phyloP scores from a whole-genome alignment of 2,113 vertebrate species.

The Lethenteron reissneri region DNA sequence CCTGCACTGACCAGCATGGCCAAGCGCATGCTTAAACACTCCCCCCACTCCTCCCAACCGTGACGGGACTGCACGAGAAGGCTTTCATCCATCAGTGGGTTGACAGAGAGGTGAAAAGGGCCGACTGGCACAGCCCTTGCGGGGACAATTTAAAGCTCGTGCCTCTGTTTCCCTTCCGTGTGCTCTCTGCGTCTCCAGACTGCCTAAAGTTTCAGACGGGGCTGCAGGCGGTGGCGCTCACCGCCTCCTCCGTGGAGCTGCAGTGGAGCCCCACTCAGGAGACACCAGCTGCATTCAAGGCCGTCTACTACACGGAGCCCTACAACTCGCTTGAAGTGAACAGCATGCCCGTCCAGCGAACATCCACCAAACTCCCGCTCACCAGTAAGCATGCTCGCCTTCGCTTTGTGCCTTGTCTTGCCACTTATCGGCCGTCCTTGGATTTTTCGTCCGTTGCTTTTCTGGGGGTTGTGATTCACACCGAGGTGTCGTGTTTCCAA shows the following conservation, averaged over 20 bases:
- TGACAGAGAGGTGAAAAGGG: not conserved
- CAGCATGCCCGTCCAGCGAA: not conserved
- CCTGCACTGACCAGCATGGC: too few species aligned
- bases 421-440: too few species aligned
- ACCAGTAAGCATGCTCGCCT: not conserved
- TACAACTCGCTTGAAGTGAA: not conserved
- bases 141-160: too few species aligned
- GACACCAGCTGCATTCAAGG: not conserved
- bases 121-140: too few species aligned
- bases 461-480: too few species aligned
- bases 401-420: too few species aligned
- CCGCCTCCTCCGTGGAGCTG: not conserved
- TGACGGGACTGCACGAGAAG: not conserved
- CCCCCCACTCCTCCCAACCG: too few species aligned
- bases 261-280: slow-evolving; percentile 3
- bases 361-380: not conserved
- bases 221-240: not conserved
- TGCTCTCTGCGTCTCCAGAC: not conserved
- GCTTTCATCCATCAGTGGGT: not conserved
- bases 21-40: too few species aligned
- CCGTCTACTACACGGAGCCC: not conserved
- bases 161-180: too few species aligned
- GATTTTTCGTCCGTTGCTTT: too few species aligned
- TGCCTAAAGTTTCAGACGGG: not conserved
- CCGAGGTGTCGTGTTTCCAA: too few species aligned